A percentile compares a stretch with the other conserved stretches of the same genome.
These are phyloP conservation scores for Tyrophagus putrescentiae DNA, from an alignment of 1,140 invertebrate genomes.

Conservation along the genomic window DNA sequence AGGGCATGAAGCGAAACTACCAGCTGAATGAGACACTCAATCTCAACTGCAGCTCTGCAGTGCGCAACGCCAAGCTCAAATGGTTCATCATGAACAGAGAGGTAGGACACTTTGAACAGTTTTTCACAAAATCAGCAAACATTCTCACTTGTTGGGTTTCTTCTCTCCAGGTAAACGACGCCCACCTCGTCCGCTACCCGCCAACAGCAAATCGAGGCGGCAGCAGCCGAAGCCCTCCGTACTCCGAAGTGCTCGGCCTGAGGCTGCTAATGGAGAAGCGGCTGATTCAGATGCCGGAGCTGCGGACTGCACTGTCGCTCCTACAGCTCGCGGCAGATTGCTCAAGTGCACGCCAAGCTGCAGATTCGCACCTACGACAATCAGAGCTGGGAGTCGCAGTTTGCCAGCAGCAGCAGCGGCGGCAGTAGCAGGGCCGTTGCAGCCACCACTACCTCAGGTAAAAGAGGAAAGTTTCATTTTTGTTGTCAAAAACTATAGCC, in stretches of 20 bases:
- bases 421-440: too few species aligned
- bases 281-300: slow-evolving; percentile 19
- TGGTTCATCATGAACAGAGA: slow-evolving; percentile 28
- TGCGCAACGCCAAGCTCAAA: slow-evolving; percentile 23
- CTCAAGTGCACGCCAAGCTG: slow-evolving; percentile 9
- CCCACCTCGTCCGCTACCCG: slow-evolving; percentile 5
- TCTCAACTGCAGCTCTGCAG: slow-evolving; percentile 50
- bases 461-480: too few species aligned
- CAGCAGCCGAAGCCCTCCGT: too few species aligned
- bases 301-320: slow-evolving; percentile 15
- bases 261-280: slow-evolving; percentile 16
- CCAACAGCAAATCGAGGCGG: not conserved
- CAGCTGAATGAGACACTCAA: slow-evolving; percentile 60
- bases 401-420: too few species aligned
- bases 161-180: not conserved
- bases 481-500: too few species aligned
- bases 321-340: not conserved
- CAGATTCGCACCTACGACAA: slow-evolving; percentile 18
- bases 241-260: slow-evolving; percentile 12
- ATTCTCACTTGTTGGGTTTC: not conserved
- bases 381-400: too few species aligned
- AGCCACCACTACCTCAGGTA: too few species aligned
- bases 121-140: not conserved
- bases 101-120: slow-evolving; percentile 17
- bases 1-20: slow-evolving; percentile 56